These are phyloP conservation scores for Gastrophryne carolinensis DNA, from an alignment of 2,797 vertebrate genomes.

Conservation along the genomic window DNA sequence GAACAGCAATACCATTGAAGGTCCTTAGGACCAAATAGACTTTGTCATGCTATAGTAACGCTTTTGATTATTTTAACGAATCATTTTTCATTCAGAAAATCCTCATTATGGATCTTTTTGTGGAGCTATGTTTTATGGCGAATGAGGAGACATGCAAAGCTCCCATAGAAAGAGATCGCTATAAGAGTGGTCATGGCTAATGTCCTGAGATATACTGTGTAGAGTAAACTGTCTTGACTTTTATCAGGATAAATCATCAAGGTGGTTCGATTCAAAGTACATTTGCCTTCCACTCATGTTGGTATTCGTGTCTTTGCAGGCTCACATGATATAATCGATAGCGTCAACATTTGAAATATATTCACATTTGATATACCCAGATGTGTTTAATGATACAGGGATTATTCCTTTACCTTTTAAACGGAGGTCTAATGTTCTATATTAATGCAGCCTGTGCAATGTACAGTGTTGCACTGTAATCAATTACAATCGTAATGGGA, in stretches of 20 bases:
- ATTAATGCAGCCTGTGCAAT: slow-evolving; percentile 24
- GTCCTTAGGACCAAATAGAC: too few species aligned
- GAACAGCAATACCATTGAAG: too few species aligned
- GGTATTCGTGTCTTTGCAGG: slow-evolving; percentile 11
- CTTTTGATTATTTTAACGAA: too few species aligned
- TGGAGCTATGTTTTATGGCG: too few species aligned
- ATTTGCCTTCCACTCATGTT: slow-evolving; percentile 30
- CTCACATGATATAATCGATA: slow-evolving; percentile 41
- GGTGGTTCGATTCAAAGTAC: slow-evolving; percentile 20
- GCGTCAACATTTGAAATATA: slow-evolving; percentile 36
- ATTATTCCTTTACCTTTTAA: slow-evolving; percentile 9
- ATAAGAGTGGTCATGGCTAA: background rate
- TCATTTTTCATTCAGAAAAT: too few species aligned
- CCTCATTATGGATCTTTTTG: too few species aligned
- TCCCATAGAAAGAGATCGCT: background rate
- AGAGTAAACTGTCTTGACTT: slow-evolving; percentile 16
- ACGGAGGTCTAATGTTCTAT: slow-evolving; percentile 22
- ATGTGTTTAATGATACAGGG: slow-evolving; percentile 14
- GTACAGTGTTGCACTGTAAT: slow-evolving; percentile 5
- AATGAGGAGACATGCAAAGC: background rate
- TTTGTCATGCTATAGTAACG: too few species aligned
- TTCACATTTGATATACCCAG: slow-evolving; percentile 45
- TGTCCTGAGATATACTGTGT: background rate
- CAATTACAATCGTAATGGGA: slow-evolving; percentile 17
- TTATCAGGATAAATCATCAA: slow-evolving; percentile 21